Conservation (phyloP, 2,113 vertebrate genomes). For the Xiphophorus couchianus region DNA sequence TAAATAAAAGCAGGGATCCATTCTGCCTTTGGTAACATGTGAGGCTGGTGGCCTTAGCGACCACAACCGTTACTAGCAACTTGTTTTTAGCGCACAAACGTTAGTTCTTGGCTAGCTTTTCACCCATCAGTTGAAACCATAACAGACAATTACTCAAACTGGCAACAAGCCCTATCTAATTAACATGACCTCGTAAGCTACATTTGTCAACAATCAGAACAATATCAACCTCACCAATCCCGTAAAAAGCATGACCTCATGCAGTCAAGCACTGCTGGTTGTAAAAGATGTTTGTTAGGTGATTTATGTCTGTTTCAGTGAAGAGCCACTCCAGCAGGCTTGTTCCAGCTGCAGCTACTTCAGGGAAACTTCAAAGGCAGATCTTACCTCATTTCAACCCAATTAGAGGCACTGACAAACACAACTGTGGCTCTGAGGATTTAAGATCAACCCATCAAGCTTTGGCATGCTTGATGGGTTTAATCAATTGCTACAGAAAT, state of each 20-base stretch:
- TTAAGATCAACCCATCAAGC: conserved; percentile 49
- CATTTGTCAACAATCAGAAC: not conserved
- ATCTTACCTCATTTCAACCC: conserved; percentile 48
- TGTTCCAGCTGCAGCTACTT: conserved; percentile 11
- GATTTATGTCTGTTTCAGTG: conserved; percentile 17
- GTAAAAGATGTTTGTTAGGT: not conserved
- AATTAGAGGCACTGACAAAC: conserved; percentile 61
- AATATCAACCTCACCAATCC: not conserved
- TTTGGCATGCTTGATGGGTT: conserved; percentile 24
- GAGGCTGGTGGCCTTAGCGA: not conserved
- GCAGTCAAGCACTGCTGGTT: conserved; percentile 16
- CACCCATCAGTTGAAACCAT: not conserved
- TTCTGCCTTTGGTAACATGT: no score
- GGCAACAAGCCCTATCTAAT: not conserved
- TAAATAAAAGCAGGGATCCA: no score
- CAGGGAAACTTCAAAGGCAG: conserved; percentile 54
- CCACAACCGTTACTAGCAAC: not conserved
- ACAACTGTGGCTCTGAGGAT: conserved; percentile 46
- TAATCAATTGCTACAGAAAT: conserved; percentile 16
- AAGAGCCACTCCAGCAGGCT: conserved; percentile 2
- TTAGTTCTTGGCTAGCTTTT: not conserved
- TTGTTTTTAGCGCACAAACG: not conserved
- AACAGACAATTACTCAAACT: not conserved
- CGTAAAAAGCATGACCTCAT: conserved; percentile 6
- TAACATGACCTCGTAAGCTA: not conserved